Conservation (phyloP, 1,140 invertebrate genomes). For the Lutraria rhynchaena region DNA sequence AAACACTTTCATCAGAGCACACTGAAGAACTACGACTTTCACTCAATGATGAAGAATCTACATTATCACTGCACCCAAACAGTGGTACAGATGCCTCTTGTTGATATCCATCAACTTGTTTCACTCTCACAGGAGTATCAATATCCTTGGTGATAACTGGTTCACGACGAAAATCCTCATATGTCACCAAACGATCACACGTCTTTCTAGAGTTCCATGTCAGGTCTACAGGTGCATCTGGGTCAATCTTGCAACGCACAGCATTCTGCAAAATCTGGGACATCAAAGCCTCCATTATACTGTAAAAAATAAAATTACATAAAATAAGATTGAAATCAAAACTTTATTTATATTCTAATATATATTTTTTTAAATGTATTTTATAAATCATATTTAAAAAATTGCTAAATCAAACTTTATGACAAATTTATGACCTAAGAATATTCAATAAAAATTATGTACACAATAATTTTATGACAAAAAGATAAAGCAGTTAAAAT, state of each 20-base stretch:
- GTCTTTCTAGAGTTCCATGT: constrained; percentile 3
- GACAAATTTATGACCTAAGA: no score
- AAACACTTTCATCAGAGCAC: constrained; percentile 31
- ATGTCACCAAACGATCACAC: constrained; percentile 31
- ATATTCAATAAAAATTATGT: no score
- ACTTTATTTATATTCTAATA: no score
- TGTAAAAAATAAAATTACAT: constrained; percentile 1
- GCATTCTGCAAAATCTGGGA: constrained; percentile 34
- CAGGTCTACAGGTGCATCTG: constrained; percentile 3
- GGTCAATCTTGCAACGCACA: not conserved
- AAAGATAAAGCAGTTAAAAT: no score
- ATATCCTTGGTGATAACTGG: not conserved
- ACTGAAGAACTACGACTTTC: not conserved
- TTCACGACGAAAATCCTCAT: constrained; percentile 27
- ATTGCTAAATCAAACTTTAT: no score
- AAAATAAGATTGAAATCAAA: no score
- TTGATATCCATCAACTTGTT: not conserved
- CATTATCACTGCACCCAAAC: not conserved
- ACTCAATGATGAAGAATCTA: not conserved
- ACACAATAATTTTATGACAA: no score
- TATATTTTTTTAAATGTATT: no score
- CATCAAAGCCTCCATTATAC: constrained; percentile 39
- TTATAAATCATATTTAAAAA: no score
- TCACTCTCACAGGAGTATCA: not conserved
- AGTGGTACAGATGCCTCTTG: not conserved